Percentiles rank a stretch among this genome's conserved stretches.
phyloP scores from a whole-genome alignment of 2,797 vertebrate species.

The Anolis apletophallus region DNA sequence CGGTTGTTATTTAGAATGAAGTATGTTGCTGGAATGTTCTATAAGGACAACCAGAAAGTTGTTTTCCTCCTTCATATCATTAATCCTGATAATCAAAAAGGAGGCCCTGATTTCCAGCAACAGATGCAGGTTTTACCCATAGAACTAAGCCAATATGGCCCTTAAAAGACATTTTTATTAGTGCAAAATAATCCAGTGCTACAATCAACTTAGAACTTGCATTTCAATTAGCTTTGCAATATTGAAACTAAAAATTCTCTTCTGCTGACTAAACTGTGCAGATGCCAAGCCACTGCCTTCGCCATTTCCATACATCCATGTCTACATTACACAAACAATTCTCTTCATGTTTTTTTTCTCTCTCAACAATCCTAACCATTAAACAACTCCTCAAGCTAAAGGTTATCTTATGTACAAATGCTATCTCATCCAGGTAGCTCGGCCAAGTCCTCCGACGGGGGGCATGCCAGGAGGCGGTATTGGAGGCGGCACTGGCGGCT shows the following conservation, averaged over 20 bases:
- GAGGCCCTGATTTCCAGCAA: constrained; percentile 79
- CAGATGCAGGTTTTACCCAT: constrained; percentile 73
- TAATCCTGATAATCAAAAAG: constrained; percentile 64
- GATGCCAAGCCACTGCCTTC: constrained; percentile 26
- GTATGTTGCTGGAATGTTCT: constrained; percentile 34
- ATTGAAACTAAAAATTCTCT: constrained; percentile 65
- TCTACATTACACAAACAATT: constrained; percentile 66
- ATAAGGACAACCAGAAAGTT: constrained; percentile 47
- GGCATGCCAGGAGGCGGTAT: constrained; percentile 93
- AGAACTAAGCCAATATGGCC: constrained; percentile 78
- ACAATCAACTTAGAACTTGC: constrained; percentile 57
- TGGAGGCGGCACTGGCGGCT: constrained; percentile 88
- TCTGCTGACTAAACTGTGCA: constrained; percentile 59
- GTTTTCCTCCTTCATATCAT: constrained; percentile 43
- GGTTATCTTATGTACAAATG: constrained; percentile 49
- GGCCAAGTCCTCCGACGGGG: constrained; percentile 86
- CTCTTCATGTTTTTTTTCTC: constrained; percentile 49
- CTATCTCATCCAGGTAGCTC: constrained; percentile 94
- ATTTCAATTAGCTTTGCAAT: constrained; percentile 55
- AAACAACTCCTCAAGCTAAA: constrained; percentile 49
- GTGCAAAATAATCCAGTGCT: constrained; percentile 68
- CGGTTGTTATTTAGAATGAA: constrained; percentile 50
- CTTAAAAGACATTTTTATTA: constrained; percentile 61
- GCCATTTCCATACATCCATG: constrained; percentile 42
- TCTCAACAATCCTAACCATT: constrained; percentile 58